These are phyloP conservation scores for Drosophila leonis DNA, from an alignment of 2,888 invertebrate genomes.

Conservation along the genomic window DNA sequence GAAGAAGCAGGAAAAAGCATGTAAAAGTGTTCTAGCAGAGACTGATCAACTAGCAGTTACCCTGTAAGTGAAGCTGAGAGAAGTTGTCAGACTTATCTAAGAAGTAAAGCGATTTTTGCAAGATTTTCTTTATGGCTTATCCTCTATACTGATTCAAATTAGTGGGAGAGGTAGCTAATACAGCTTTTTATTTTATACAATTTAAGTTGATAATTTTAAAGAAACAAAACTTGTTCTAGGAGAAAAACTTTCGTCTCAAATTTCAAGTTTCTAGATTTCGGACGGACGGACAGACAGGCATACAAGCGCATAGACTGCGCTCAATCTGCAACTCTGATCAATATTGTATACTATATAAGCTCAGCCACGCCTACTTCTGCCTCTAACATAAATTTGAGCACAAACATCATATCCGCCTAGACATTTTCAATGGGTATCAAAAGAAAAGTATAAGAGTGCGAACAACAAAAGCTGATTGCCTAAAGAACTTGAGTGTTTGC, in stretches of 20 bases:
- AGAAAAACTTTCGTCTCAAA: no score
- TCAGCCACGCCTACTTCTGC: not conserved
- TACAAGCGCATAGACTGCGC: no score
- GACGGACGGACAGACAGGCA: not conserved
- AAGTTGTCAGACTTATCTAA: no score
- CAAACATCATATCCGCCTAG: not conserved
- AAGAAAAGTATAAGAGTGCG: slow-evolving; percentile 50
- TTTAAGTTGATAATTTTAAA: no score
- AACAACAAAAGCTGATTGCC: slow-evolving; percentile 70
- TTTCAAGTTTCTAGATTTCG: no score
- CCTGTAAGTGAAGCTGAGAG: not conserved
- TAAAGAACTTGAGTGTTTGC: slow-evolving; percentile 38
- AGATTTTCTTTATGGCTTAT: no score
- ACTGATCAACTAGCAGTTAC: not conserved
- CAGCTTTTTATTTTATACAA: no score
- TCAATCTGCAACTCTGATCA: not conserved
- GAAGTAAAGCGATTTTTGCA: no score
- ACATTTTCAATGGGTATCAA: not conserved
- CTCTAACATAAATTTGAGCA: not conserved
- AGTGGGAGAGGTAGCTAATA: no score
- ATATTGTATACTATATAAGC: not conserved
- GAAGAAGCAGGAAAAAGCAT: not conserved
- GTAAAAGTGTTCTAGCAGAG: not conserved
- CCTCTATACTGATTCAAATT: no score
- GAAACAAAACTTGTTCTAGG: not conserved